Conservation (phyloP, 2,797 vertebrate genomes). For the Pseudotriccus pelzelni region DNA sequence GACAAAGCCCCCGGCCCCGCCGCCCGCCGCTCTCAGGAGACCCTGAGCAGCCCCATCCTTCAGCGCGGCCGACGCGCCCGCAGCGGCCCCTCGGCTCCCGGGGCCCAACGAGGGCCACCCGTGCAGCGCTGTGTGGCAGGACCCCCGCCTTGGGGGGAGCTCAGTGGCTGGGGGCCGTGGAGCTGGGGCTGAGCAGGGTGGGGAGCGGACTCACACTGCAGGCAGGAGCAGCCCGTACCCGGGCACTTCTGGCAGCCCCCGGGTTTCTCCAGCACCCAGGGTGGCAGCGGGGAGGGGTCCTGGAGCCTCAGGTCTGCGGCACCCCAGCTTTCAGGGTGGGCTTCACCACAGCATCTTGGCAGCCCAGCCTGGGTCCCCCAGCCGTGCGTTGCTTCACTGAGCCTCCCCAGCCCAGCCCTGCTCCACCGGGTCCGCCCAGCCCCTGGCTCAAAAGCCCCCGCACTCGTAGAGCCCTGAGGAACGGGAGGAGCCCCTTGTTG, state of each 20-base stretch:
- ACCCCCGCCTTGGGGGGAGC: not conserved
- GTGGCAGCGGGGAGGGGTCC: not conserved
- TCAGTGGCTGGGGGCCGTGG: rapidly evolving
- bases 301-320: not conserved
- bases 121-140: not conserved
- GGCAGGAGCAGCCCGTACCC: not conserved
- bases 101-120: not conserved
- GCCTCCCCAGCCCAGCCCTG: not conserved
- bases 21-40: not conserved
- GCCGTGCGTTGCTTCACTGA: not conserved
- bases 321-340: not conserved
- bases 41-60: conserved; percentile 21
- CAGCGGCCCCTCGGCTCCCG: not conserved
- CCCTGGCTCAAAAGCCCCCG: rapidly evolving
- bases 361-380: not conserved
- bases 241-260: not conserved
- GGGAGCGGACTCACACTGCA: rapidly evolving
- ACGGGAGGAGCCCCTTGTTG: not conserved
- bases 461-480: not conserved
- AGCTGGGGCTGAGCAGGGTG: not conserved
- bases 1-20: conserved; percentile 25
- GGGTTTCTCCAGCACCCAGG: not conserved
- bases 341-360: not conserved
- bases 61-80: not conserved
- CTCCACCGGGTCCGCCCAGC: not conserved